phyloP scores from a whole-genome alignment of 2,888 invertebrate species.

The Nematopogon swammerdamellus region DNA sequence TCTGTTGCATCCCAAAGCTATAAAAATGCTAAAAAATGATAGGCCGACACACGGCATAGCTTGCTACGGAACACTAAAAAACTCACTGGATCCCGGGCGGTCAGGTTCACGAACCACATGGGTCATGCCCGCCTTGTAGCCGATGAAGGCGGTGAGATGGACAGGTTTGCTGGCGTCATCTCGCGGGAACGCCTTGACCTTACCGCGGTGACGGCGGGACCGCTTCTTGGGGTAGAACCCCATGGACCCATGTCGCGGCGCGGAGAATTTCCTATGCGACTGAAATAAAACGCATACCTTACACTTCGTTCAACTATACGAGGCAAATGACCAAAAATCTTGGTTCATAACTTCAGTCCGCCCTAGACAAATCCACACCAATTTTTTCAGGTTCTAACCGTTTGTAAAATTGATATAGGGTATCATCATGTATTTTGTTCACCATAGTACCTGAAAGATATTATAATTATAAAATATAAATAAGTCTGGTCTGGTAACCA shows the following conservation, averaged over 20 bases:
- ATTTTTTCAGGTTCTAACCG: conserved; percentile 67
- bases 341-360: conserved; percentile 58
- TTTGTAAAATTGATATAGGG: conserved; percentile 24
- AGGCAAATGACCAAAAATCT: neutral
- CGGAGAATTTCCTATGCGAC: conserved; percentile 99
- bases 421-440: too few species aligned
- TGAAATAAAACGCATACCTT: conserved; percentile 38
- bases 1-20: too few species aligned
- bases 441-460: too few species aligned
- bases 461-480: too few species aligned
- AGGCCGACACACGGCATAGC: too few species aligned
- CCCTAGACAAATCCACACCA: conserved; percentile 70
- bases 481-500: too few species aligned
- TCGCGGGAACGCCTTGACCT: conserved; percentile 99
- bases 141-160: conserved; percentile 95
- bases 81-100: conserved; percentile 97
- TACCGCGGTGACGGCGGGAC: conserved; percentile 93
- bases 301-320: neutral
- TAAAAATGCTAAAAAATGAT: too few species aligned
- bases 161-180: conserved; percentile 96
- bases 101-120: conserved; percentile 98
- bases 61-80: neutral
- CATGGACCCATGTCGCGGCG: conserved; percentile 99
- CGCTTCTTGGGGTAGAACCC: conserved; percentile 99
- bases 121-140: conserved; percentile 99